Conservation (phyloP, 1,140 invertebrate species). For the Zaprionus vittiger region DNA sequence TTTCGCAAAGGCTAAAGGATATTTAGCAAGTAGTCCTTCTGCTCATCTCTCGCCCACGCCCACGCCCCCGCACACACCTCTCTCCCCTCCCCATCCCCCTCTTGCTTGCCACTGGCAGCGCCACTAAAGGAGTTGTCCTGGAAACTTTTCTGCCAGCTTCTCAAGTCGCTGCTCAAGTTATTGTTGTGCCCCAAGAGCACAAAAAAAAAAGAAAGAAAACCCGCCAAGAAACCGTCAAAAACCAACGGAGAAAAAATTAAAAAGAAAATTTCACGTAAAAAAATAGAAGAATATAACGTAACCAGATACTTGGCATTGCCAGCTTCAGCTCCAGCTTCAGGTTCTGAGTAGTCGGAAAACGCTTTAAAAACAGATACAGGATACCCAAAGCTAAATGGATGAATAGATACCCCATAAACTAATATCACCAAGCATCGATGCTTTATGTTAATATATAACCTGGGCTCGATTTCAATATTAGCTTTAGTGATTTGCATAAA, state of each 20-base stretch:
- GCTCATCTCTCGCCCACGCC: slow-evolving; percentile 12
- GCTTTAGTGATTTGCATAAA: no score
- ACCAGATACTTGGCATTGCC: slow-evolving; percentile 70
- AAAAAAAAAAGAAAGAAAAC: slow-evolving; percentile 35
- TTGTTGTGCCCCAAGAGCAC: slow-evolving; percentile 53
- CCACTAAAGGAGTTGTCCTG: slow-evolving; percentile 82
- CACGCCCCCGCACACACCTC: background rate
- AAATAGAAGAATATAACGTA: slow-evolving; percentile 54
- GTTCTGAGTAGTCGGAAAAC: slow-evolving; percentile 16
- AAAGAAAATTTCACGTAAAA: slow-evolving; percentile 60
- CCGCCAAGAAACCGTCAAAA: slow-evolving; percentile 44
- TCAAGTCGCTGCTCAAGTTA: slow-evolving; percentile 77
- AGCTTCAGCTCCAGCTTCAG: background rate
- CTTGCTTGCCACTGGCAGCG: slow-evolving; percentile 26
- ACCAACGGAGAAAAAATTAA: slow-evolving; percentile 39
- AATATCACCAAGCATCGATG: no score
- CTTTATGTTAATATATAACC: no score
- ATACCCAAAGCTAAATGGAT: background rate
- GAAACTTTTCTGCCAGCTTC: slow-evolving; percentile 80
- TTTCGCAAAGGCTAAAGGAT: slow-evolving; percentile 79
- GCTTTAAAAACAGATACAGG: slow-evolving; percentile 5
- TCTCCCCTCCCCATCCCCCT: background rate
- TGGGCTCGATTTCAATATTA: no score
- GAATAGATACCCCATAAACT: background rate
- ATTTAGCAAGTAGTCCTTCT: slow-evolving; percentile 76